A percentile compares a stretch with the other conserved stretches of the same genome.
phyloP scores from a whole-genome alignment of 2,797 vertebrate genomes.

The Molossus molossus region DNA sequence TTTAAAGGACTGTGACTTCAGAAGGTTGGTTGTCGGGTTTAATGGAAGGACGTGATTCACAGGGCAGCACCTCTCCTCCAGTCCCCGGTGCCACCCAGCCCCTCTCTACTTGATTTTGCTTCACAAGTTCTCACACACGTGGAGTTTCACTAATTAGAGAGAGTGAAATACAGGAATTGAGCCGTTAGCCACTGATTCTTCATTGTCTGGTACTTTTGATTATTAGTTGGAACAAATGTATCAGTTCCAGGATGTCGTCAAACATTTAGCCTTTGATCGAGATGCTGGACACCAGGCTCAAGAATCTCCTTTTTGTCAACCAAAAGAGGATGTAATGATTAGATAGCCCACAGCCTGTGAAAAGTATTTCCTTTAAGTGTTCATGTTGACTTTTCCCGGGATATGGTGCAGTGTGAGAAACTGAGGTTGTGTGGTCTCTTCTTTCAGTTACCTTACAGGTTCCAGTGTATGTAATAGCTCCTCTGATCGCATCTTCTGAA shows the following conservation, averaged over 20 bases:
- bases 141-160: background rate
- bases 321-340: conserved; percentile 78
- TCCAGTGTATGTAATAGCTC: background rate
- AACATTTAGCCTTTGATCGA: conserved; percentile 16
- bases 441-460: background rate
- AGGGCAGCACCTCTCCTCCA: background rate
- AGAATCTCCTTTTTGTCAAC: conserved; percentile 66
- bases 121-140: background rate
- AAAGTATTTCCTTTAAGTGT: conserved; percentile 61
- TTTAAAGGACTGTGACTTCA: background rate
- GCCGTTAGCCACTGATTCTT: background rate
- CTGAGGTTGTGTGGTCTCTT: background rate
- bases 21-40: background rate
- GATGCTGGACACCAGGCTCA: conserved; percentile 30
- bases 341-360: conserved; percentile 68
- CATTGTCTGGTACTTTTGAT: conserved; percentile 5
- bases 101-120: background rate
- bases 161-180: background rate
- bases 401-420: conserved; percentile 55
- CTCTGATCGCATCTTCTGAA: background rate
- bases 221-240: background rate
- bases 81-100: rapidly evolving
- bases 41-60: background rate
- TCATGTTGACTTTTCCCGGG: conserved; percentile 74
- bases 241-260: background rate